A percentile compares a stretch with the other conserved stretches of the same genome.
These are phyloP conservation scores for Clitarchus hookeri DNA, from an alignment of 2,888 invertebrate genomes.

Conservation along the genomic window DNA sequence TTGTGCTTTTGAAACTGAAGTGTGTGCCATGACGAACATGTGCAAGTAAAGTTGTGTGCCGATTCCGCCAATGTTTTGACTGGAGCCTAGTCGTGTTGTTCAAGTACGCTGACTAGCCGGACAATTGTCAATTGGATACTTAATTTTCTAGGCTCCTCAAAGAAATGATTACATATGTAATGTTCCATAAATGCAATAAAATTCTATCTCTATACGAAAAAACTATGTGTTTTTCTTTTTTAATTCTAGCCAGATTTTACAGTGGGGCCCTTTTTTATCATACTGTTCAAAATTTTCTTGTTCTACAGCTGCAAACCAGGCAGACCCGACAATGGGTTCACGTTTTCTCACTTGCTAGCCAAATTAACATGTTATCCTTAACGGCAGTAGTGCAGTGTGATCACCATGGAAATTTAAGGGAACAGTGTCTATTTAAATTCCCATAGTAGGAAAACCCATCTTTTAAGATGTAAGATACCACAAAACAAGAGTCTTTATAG, in stretches of 20 bases:
- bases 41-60: not conserved
- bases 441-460: too few relatives aligned
- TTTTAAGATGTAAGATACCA: too few relatives aligned
- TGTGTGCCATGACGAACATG: not conserved
- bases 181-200: constrained; percentile 60
- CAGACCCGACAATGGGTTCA: too few relatives aligned
- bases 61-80: not conserved
- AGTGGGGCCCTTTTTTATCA: too few relatives aligned
- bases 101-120: not conserved
- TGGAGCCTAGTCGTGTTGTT: not conserved
- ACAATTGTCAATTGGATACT: not conserved
- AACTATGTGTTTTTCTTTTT: not conserved
- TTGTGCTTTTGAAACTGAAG: not conserved
- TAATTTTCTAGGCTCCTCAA: not conserved
- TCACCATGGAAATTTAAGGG: too few relatives aligned
- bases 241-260: not conserved
- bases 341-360: too few relatives aligned
- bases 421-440: too few relatives aligned
- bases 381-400: too few relatives aligned
- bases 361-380: too few relatives aligned
- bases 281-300: too few relatives aligned
- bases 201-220: constrained; percentile 54
- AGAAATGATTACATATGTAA: constrained; percentile 55
- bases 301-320: too few relatives aligned
- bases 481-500: too few relatives aligned